A percentile compares a stretch with the other conserved stretches of the same genome.
Evolutionary conservation across 2,888 invertebrate species (phyloP).

Genomic region (Catotricha subobsoleta): DNA sequence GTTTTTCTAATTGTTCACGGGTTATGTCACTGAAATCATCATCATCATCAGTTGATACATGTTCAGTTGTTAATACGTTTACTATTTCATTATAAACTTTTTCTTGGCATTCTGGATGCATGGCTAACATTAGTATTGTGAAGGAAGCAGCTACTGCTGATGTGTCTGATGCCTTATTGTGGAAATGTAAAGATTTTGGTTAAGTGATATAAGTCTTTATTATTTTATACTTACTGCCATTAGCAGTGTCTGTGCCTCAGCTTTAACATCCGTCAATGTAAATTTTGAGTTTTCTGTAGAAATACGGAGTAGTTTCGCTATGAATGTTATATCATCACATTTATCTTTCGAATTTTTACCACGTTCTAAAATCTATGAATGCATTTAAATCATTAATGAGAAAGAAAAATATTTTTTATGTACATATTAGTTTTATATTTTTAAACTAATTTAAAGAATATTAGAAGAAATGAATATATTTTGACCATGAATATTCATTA

Average conservation of each 20-base stretch:
- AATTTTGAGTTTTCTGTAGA: constrained; percentile 1
- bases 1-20: not conserved
- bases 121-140: not conserved
- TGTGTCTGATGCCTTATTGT: not conserved
- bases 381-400: too few relatives aligned
- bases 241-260: constrained; percentile 1
- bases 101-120: not conserved
- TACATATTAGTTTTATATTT: too few relatives aligned
- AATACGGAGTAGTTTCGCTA: not conserved
- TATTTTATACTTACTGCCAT: constrained; percentile 1
- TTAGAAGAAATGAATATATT: too few relatives aligned
- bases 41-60: too few relatives aligned
- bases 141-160: not conserved
- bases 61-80: not conserved
- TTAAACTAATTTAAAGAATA: too few relatives aligned
- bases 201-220: not conserved
- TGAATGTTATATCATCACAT: too few relatives aligned
- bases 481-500: too few relatives aligned
- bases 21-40: too few relatives aligned
- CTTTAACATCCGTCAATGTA: constrained; percentile 2
- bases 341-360: too few relatives aligned
- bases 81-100: not conserved
- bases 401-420: too few relatives aligned
- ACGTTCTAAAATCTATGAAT: too few relatives aligned
- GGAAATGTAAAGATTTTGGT: not conserved